These are phyloP conservation scores for Cheiracanthium punctorium DNA, from an alignment of 2,888 invertebrate genomes.

Conservation along the genomic window DNA sequence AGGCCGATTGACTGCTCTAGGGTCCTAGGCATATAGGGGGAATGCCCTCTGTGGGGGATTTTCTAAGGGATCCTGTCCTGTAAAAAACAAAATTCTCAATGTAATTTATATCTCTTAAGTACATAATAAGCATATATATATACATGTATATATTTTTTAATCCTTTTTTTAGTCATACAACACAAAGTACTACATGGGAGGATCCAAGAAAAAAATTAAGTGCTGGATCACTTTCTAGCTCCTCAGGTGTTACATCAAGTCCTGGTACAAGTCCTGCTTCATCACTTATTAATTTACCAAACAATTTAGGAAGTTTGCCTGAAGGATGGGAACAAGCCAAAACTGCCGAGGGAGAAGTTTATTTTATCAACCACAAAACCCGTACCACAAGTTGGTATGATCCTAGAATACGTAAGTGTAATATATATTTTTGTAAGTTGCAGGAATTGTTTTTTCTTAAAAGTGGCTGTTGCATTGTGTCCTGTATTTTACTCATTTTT, in stretches of 20 bases:
- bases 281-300: slow-evolving; percentile 70
- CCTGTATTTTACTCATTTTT: too few relatives aligned
- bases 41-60: too few relatives aligned
- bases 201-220: slow-evolving; percentile 89
- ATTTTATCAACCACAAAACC: slow-evolving; percentile 93
- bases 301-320: slow-evolving; percentile 84
- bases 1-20: too few relatives aligned
- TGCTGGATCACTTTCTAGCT: slow-evolving; percentile 60
- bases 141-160: too few relatives aligned
- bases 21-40: too few relatives aligned
- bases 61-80: too few relatives aligned
- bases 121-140: too few relatives aligned
- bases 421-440: not conserved
- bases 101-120: too few relatives aligned
- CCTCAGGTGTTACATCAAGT: slow-evolving; percentile 56
- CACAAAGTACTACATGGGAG: slow-evolving; percentile 93
- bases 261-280: slow-evolving; percentile 60
- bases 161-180: slow-evolving; percentile 83
- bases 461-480: too few relatives aligned
- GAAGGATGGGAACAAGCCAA: slow-evolving; percentile 92
- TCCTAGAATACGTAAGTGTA: slow-evolving; percentile 94
- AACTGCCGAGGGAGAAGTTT: slow-evolving; percentile 89
- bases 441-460: too few relatives aligned
- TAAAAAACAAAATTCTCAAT: too few relatives aligned
- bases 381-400: slow-evolving; percentile 98